Conservation (phyloP, 2,113 vertebrate genomes). For the Ophiodon elongatus region DNA sequence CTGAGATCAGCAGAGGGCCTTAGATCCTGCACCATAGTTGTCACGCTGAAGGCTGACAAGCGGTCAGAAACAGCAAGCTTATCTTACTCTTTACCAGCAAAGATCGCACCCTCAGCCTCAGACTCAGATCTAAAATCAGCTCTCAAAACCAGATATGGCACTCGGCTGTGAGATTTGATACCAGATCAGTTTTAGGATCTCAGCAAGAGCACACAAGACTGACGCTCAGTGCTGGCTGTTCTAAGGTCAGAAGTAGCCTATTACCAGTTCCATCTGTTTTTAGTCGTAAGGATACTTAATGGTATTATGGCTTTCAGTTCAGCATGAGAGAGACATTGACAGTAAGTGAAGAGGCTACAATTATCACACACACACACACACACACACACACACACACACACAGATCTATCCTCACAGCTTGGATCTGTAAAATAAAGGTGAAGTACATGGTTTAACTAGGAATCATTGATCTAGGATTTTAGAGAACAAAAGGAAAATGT, state of each 20-base stretch:
- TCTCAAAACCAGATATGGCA: slow-evolving; percentile 7
- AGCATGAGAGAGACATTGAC: slow-evolving; percentile 23
- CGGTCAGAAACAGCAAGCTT: slow-evolving; percentile 31
- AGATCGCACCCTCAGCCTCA: slow-evolving; percentile 40
- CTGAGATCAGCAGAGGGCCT: slow-evolving; percentile 65
- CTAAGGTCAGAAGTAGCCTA: slow-evolving; percentile 58
- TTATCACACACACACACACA: slow-evolving; percentile 1
- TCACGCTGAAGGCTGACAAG: slow-evolving; percentile 19
- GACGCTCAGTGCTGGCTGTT: slow-evolving; percentile 42
- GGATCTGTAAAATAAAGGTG: slow-evolving; percentile 23
- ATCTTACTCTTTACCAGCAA: slow-evolving; percentile 9
- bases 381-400: slow-evolving; percentile 10
- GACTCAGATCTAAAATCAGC: slow-evolving; percentile 51
- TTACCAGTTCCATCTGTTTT: slow-evolving; percentile 75
- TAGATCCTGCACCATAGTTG: slow-evolving; percentile 15
- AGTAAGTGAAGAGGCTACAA: slow-evolving; percentile 4
- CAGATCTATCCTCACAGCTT: background rate
- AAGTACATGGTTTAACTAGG: background rate
- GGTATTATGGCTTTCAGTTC: slow-evolving; percentile 64
- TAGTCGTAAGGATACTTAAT: slow-evolving; percentile 68
- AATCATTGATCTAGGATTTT: slow-evolving; percentile 16
- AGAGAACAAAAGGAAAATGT: slow-evolving; percentile 31
- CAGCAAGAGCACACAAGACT: slow-evolving; percentile 13
- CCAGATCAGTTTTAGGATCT: slow-evolving; percentile 54
- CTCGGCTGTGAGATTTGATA: slow-evolving; percentile 34